Evolutionary conservation across 1,140 invertebrate species (phyloP).

Genomic region (Leptinotarsa undecemlineata): DNA sequence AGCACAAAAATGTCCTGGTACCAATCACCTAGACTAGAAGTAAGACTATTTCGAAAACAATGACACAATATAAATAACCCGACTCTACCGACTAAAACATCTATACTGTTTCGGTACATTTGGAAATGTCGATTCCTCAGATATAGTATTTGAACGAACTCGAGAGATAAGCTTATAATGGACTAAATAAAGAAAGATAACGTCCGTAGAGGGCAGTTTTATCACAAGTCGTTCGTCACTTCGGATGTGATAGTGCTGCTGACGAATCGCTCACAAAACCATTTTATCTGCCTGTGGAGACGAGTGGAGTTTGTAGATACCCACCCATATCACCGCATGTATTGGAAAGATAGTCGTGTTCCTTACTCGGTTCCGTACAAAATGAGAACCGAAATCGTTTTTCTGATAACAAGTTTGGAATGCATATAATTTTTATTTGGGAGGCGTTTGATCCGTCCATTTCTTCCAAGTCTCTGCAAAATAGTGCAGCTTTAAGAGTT

Average conservation of each 20-base stretch:
- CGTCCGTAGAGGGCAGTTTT: slow-evolving; percentile 27
- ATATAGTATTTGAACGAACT: slow-evolving; percentile 20
- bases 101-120: slow-evolving; percentile 18
- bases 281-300: neutral
- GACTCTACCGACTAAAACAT: neutral
- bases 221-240: slow-evolving; percentile 19
- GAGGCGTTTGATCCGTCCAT: too few relatives aligned
- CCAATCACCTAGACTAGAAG: too few relatives aligned
- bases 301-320: neutral
- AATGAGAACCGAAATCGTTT: too few relatives aligned
- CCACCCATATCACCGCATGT: too few relatives aligned
- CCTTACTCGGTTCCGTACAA: too few relatives aligned
- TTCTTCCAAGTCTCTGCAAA: too few relatives aligned
- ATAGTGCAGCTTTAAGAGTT: too few relatives aligned
- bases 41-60: too few relatives aligned
- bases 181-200: slow-evolving; percentile 31
- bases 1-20: too few relatives aligned
- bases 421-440: too few relatives aligned
- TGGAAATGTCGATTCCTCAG: slow-evolving; percentile 24
- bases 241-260: slow-evolving; percentile 14
- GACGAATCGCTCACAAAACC: slow-evolving; percentile 4
- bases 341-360: too few relatives aligned
- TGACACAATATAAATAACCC: neutral
- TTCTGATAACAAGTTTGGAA: too few relatives aligned
- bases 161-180: slow-evolving; percentile 24